Evolutionary conservation across 2,113 vertebrate genomes (phyloP).

Genomic region (Varanus komodoensis): DNA sequence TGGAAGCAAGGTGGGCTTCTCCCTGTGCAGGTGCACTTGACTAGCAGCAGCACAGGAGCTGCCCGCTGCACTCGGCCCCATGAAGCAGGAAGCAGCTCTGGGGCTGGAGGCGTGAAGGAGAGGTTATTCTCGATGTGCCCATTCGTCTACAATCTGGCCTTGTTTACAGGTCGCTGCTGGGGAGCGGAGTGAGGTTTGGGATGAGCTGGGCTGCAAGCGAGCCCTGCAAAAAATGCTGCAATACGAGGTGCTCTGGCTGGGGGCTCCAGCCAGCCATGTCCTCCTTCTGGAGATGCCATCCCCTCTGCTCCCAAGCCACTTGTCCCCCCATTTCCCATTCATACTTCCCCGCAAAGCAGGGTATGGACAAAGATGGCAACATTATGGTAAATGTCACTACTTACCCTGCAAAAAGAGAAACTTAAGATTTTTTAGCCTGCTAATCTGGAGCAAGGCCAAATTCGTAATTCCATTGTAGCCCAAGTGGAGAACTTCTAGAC

Average conservation of each 20-base stretch:
- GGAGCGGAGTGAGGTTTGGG: neutral
- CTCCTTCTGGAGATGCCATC: neutral
- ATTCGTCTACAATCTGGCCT: neutral
- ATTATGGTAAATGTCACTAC: slow-evolving; percentile 3
- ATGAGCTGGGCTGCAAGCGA: too few species aligned
- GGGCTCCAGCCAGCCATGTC: neutral
- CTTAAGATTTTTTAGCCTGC: slow-evolving; percentile 87
- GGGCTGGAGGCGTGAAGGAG: too few species aligned
- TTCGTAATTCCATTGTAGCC: slow-evolving; percentile 88
- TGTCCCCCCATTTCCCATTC: too few species aligned
- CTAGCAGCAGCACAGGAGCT: neutral
- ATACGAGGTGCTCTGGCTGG: neutral
- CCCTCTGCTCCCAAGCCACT: too few species aligned
- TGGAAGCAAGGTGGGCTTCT: neutral
- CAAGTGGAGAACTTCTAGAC: slow-evolving; percentile 90
- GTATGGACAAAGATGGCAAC: neutral
- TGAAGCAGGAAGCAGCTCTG: too few species aligned
- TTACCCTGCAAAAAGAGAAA: slow-evolving; percentile 87
- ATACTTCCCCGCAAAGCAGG: neutral
- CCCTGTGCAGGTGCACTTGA: neutral
- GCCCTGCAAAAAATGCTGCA: neutral
- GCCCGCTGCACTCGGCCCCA: too few species aligned
- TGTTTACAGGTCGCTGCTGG: neutral
- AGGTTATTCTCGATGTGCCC: neutral
- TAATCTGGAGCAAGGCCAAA: slow-evolving; percentile 86